phyloP scores from a whole-genome alignment of 1,140 invertebrate genomes.

The Cephus cinctus region DNA sequence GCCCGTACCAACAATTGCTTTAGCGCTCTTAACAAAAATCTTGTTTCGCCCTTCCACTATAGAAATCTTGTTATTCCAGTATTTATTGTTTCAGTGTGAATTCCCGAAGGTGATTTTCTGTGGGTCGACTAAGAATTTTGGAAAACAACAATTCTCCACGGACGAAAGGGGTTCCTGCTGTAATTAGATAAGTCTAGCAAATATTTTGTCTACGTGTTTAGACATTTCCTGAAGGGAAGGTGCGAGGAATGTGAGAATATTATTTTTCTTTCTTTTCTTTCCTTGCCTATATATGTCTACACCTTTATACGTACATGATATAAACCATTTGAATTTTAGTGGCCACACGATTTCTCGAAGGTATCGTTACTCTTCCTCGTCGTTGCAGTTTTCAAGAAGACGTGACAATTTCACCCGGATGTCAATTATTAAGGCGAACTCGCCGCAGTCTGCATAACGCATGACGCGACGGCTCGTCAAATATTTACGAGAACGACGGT shows the following conservation, averaged over 20 bases:
- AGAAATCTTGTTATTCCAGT: too few species aligned
- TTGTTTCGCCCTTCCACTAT: too few species aligned
- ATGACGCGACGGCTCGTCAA: constrained; percentile 1
- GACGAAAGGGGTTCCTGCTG: too few species aligned
- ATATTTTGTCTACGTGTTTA: too few species aligned
- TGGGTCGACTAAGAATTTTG: too few species aligned
- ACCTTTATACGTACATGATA: not conserved
- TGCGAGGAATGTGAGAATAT: constrained; percentile 1
- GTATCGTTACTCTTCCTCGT: not conserved
- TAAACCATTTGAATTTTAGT: not conserved
- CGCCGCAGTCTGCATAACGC: constrained; percentile 1
- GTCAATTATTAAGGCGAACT: constrained; percentile 4
- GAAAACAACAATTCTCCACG: too few species aligned
- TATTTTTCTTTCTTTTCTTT: not conserved
- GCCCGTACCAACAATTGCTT: not conserved
- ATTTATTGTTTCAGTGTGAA: too few species aligned
- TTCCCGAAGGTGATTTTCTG: too few species aligned
- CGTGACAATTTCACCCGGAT: too few species aligned
- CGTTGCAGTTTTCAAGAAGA: too few species aligned
- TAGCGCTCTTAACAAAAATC: not conserved
- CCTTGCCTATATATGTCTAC: constrained; percentile 1
- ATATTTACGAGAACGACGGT: not conserved
- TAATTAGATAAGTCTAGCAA: too few species aligned
- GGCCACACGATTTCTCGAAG: not conserved
- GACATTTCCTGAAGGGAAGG: too few species aligned